These are phyloP conservation scores for Crocuta crocuta DNA, from an alignment of 2,113 vertebrate genomes.

Conservation along the genomic window DNA sequence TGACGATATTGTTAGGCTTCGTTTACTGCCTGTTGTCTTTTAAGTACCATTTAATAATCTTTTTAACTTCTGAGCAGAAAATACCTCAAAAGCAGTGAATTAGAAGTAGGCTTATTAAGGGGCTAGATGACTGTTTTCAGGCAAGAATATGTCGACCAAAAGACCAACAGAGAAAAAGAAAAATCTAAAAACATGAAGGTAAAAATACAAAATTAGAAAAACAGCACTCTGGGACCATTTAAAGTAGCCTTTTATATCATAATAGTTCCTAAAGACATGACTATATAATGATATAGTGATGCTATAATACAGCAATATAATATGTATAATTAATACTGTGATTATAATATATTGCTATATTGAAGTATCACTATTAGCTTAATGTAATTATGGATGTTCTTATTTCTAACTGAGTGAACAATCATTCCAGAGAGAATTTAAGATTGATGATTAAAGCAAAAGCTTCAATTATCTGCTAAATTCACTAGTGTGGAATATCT, in stretches of 20 bases:
- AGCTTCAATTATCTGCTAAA: constrained; percentile 14
- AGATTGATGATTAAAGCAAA: constrained; percentile 29
- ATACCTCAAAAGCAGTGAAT: not conserved
- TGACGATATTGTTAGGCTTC: not conserved
- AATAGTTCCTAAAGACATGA: not conserved
- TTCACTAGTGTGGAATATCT: not conserved
- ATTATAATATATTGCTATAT: constrained; percentile 24
- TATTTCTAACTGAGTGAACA: constrained; percentile 46
- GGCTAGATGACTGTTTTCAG: not conserved
- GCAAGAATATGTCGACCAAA: not conserved
- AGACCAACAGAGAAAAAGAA: not conserved
- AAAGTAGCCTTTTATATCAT: constrained; percentile 13
- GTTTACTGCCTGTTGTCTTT: constrained; percentile 11
- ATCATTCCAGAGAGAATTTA: constrained; percentile 21
- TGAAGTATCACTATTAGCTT: not conserved
- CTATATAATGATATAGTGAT: not conserved
- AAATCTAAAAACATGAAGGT: constrained; percentile 38
- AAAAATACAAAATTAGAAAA: constrained; percentile 53
- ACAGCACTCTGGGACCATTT: not conserved
- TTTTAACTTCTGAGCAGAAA: constrained; percentile 55
- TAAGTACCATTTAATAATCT: constrained; percentile 13
- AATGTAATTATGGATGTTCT: not conserved
- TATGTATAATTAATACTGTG: constrained; percentile 3
- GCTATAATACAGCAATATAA: not conserved
- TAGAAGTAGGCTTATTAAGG: not conserved